These are phyloP conservation scores for Acromyrmex echinatior DNA, from an alignment of 1,140 invertebrate species.

Conservation along the genomic window DNA sequence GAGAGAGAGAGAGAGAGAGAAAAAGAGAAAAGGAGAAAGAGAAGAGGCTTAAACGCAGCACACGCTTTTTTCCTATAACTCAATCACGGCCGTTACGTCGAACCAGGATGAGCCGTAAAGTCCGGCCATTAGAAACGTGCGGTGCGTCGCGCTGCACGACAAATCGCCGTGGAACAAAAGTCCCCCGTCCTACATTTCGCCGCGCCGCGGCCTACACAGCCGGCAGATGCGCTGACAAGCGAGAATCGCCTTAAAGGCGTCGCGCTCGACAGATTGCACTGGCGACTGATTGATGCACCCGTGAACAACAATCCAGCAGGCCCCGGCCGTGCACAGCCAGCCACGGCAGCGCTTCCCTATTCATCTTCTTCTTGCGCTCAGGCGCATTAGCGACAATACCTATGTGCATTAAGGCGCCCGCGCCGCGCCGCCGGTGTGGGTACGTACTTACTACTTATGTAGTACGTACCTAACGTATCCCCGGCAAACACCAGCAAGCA, in stretches of 20 bases:
- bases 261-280: conserved; percentile 79
- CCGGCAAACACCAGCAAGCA: background rate
- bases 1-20: conserved; percentile 1
- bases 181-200: conserved; percentile 81
- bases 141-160: conserved; percentile 61
- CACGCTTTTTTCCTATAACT: conserved; percentile 56
- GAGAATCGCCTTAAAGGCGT: conserved; percentile 81
- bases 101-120: conserved; percentile 74
- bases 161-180: conserved; percentile 75
- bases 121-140: conserved; percentile 73
- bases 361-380: conserved; percentile 80
- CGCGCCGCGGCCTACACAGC: conserved; percentile 53
- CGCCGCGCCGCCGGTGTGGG: conserved; percentile 32
- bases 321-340: conserved; percentile 81
- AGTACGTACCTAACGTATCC: conserved; percentile 1
- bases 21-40: background rate
- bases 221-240: conserved; percentile 84
- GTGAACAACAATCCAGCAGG: conserved; percentile 84
- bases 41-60: conserved; percentile 52
- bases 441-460: background rate
- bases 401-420: conserved; percentile 71
- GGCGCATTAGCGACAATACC: conserved; percentile 79
- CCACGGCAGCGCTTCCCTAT: conserved; percentile 85
- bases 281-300: conserved; percentile 86
- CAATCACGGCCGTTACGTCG: conserved; percentile 73